phyloP scores from a whole-genome alignment of 2,113 vertebrate species.

The Macquaria australasica region DNA sequence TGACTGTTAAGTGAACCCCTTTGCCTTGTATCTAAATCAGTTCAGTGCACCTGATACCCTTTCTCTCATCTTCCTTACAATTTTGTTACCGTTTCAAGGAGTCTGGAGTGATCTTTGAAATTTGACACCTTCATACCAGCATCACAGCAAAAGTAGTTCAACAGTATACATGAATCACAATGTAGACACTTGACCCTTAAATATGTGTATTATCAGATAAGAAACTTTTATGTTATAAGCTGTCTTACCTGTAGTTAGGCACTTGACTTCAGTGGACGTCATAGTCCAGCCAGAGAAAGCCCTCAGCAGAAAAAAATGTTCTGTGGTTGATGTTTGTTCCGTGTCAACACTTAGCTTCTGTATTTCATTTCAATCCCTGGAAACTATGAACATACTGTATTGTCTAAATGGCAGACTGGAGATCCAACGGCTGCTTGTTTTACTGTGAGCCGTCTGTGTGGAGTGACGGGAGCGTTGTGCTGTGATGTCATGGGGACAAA shows the following conservation, averaged over 20 bases:
- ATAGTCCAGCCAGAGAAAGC: neutral
- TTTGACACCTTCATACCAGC: neutral
- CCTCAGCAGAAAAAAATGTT: neutral
- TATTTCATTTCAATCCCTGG: neutral
- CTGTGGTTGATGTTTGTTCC: neutral
- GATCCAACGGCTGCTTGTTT: neutral
- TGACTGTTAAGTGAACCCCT: neutral
- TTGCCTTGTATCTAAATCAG: neutral
- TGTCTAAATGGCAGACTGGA: neutral
- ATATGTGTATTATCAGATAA: neutral
- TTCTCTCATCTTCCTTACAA: neutral
- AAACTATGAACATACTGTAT: neutral
- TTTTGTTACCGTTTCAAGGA: neutral
- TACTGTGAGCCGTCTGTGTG: neutral
- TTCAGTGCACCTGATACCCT: neutral
- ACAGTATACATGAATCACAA: neutral
- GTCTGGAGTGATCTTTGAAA: neutral
- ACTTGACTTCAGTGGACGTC: neutral
- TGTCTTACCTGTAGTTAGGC: slow-evolving; percentile 29
- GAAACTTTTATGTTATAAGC: neutral
- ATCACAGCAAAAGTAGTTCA: neutral
- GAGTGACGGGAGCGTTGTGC: slow-evolving; percentile 5
- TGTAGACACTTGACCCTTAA: neutral
- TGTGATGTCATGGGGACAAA: slow-evolving; percentile 49
- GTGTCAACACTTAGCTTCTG: neutral